Conservation (phyloP, 2,888 invertebrate genomes). For the Hirtodrosophila histrioides region DNA sequence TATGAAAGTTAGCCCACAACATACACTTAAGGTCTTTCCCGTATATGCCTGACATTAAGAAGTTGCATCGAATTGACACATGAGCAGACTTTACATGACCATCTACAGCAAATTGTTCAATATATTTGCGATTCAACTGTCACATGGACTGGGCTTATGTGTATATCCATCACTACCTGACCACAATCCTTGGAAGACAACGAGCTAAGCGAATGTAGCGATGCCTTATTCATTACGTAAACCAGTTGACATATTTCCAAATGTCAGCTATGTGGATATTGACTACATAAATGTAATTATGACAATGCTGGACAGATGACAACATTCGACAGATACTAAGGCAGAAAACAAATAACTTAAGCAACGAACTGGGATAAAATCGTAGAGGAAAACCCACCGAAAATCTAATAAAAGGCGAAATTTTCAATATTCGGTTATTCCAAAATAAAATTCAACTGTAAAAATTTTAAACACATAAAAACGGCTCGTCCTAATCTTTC, state of each 20-base stretch:
- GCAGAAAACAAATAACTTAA: slow-evolving; percentile 49
- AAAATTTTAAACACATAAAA: too few relatives aligned
- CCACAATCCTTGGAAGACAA: slow-evolving; percentile 56
- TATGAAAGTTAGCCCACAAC: slow-evolving; percentile 10
- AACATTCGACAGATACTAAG: slow-evolving; percentile 31
- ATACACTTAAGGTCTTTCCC: slow-evolving; percentile 11
- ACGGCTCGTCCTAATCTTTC: too few relatives aligned
- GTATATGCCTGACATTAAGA: slow-evolving; percentile 34
- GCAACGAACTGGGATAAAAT: slow-evolving; percentile 31
- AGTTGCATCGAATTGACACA: slow-evolving; percentile 64
- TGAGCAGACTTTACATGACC: slow-evolving; percentile 65
- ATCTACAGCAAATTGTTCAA: slow-evolving; percentile 72
- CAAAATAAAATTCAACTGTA: too few relatives aligned
- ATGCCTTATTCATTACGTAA: slow-evolving; percentile 71
- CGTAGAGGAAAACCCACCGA: too few relatives aligned
- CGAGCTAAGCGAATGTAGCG: slow-evolving; percentile 11
- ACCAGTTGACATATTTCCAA: slow-evolving; percentile 65
- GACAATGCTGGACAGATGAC: slow-evolving; percentile 63
- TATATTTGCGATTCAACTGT: slow-evolving; percentile 70
- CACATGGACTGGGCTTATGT: slow-evolving; percentile 58
- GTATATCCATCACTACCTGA: slow-evolving; percentile 68
- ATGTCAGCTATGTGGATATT: slow-evolving; percentile 60
- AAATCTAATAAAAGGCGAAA: too few relatives aligned
- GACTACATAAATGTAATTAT: slow-evolving; percentile 74
- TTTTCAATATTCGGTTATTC: too few relatives aligned